Conservation (phyloP, 2,888 invertebrate species). For the Plusia festucae region DNA sequence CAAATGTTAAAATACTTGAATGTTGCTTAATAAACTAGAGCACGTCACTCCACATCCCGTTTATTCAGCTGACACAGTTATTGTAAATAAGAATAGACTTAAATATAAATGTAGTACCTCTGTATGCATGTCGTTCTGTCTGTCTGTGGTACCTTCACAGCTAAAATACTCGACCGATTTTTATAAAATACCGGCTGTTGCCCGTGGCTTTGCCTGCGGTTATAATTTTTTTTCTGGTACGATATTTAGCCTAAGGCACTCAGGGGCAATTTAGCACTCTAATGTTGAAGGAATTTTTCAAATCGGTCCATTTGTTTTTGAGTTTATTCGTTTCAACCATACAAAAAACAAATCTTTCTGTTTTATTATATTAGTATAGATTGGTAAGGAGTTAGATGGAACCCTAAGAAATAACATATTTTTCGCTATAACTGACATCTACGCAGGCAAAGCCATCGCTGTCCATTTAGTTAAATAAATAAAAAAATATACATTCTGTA, state of each 20-base stretch:
- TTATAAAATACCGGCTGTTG: no score
- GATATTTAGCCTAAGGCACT: no score
- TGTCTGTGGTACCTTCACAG: not conserved
- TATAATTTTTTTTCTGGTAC: no score
- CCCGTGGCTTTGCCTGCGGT: no score
- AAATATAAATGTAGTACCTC: not conserved
- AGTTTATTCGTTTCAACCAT: no score
- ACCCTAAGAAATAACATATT: not conserved
- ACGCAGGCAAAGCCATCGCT: not conserved
- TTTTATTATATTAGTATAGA: no score
- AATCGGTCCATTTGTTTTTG: no score
- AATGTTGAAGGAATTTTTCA: no score
- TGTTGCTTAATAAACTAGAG: constrained; percentile 29
- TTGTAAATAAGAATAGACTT: constrained; percentile 20
- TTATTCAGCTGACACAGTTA: constrained; percentile 34
- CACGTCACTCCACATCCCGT: constrained; percentile 25
- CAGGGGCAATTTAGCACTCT: no score
- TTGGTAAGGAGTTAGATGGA: no score
- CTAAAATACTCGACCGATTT: not conserved
- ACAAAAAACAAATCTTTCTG: no score
- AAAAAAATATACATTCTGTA: constrained; percentile 36
- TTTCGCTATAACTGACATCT: not conserved
- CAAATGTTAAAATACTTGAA: constrained; percentile 13
- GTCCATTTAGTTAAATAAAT: constrained; percentile 19
- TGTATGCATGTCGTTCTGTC: not conserved